Percentiles rank a stretch among this genome's conserved stretches.
These are phyloP conservation scores for Drosophila mulleri DNA, from an alignment of 2,888 invertebrate species.

Conservation along the genomic window DNA sequence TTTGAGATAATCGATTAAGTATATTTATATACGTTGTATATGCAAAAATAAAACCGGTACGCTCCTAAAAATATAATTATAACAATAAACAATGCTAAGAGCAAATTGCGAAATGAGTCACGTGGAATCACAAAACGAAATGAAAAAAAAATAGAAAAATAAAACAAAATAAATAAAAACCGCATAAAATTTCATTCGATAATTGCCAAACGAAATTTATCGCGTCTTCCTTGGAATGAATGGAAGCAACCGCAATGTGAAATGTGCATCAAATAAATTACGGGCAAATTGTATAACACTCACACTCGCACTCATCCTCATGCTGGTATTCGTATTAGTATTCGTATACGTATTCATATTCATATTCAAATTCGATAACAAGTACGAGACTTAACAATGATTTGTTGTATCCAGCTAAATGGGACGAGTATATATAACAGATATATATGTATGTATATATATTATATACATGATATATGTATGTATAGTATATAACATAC, in stretches of 20 bases:
- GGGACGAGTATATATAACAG: neutral
- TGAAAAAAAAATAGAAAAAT: neutral
- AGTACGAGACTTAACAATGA: constrained; percentile 23
- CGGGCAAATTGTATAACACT: constrained; percentile 40
- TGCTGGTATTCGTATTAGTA: neutral
- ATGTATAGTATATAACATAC: neutral
- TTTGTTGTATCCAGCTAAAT: constrained; percentile 18
- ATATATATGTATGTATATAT: neutral
- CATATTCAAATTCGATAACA: constrained; percentile 17
- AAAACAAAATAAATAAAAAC: constrained; percentile 17
- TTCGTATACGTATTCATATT: constrained; percentile 4
- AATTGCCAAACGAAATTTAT: constrained; percentile 29
- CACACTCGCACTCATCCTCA: constrained; percentile 14
- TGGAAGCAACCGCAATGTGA: constrained; percentile 26
- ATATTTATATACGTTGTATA: neutral
- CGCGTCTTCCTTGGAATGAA: constrained; percentile 37
- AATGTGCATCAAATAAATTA: constrained; percentile 36
- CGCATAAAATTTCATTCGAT: constrained; percentile 46
- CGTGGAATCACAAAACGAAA: neutral
- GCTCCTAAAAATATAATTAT: constrained; percentile 24
- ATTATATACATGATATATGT: neutral
- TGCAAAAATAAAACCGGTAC: constrained; percentile 11
- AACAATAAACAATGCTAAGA: constrained; percentile 35
- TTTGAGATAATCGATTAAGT: constrained; percentile 1
- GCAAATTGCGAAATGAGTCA: constrained; percentile 45